Base-by-base conservation (phyloP, 2,888 invertebrate genomes). In the Fissipunctia ypsillon region DNA sequence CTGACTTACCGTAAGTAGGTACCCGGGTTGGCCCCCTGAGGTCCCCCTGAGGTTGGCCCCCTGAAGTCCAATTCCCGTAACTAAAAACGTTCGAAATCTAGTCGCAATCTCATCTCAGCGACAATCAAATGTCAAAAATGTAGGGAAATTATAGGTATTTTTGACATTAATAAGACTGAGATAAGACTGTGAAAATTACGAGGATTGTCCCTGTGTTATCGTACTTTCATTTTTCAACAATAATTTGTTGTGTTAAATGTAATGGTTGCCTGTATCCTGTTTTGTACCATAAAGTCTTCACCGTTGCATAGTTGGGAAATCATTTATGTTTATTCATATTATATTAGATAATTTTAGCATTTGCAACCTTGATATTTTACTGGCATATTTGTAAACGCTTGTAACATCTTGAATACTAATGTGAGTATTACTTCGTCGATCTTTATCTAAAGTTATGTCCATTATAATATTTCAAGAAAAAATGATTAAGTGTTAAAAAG, bases 331-430 rank as follows among this genome's bases (percentile, higher is more conserved):
- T 71, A 84, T 84, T 76, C 69, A 75, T 81, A 50, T 48, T 43
- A 59, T 54, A 76, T 76, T 73, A 71, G 71, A 82, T 83, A 73
- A 82, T 82, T 77, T 85, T 77, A 77, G 70, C 63, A 60, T n/a
- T 73, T 48, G 12, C 45, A 82, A 83, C 85, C 85, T 83, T 83
- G 82, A 73, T 83, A 83, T 83, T 83, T 82, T 77, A 84, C 73
- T 82, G 57, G 70, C 78, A 70, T 81, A 81, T 81, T 84, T 76
- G 82, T 70, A 81, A 82, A 73, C 25, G 70, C 76, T 79, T 57
- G 75, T 76, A 81, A 61, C 83, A 77, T 87, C 86, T 87, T 84
- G 81, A 83, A 87, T 88, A 73, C 70, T 85, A 85, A 85, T 87
- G 35, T 70, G 60, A 68, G 48, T 61, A 35, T 57, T 71, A 70